Percentiles rank a stretch among this genome's conserved stretches.
Conservation (phyloP, 2,888 invertebrate genomes). For the Exocentrus adspersus region DNA sequence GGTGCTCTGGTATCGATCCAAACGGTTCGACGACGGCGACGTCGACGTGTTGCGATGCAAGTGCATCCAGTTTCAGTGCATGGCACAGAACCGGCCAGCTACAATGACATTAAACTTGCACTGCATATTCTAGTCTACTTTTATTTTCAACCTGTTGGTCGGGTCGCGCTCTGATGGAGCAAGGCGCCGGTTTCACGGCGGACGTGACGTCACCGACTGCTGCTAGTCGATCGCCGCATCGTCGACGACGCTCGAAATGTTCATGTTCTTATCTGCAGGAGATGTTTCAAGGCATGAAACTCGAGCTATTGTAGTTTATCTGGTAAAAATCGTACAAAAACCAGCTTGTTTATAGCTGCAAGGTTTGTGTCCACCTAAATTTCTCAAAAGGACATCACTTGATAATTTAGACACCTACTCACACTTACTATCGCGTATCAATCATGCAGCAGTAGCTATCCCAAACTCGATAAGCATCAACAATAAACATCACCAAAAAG, state of each 20-base stretch:
- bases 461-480: no score
- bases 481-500: no score
- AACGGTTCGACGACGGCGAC: not conserved
- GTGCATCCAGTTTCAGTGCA: not conserved
- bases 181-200: slow-evolving; percentile 48
- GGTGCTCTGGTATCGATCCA: not conserved
- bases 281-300: no score
- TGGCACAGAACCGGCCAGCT: slow-evolving; percentile 5
- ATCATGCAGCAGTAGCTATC: no score
- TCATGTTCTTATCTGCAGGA: not conserved
- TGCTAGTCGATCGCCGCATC: no score
- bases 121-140: slow-evolving; percentile 47
- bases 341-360: no score
- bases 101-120: slow-evolving; percentile 48
- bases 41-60: not conserved
- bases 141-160: slow-evolving; percentile 54
- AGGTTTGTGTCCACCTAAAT: no score
- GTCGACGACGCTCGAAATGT: slow-evolving; percentile 8
- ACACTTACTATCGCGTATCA: no score
- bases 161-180: slow-evolving; percentile 54
- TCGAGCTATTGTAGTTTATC: no score
- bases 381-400: no score
- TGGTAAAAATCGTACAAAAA: no score
- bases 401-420: no score
- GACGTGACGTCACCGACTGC: slow-evolving; percentile 26